Conservation (phyloP, 1,140 invertebrate species). For the Pinna nobilis region DNA sequence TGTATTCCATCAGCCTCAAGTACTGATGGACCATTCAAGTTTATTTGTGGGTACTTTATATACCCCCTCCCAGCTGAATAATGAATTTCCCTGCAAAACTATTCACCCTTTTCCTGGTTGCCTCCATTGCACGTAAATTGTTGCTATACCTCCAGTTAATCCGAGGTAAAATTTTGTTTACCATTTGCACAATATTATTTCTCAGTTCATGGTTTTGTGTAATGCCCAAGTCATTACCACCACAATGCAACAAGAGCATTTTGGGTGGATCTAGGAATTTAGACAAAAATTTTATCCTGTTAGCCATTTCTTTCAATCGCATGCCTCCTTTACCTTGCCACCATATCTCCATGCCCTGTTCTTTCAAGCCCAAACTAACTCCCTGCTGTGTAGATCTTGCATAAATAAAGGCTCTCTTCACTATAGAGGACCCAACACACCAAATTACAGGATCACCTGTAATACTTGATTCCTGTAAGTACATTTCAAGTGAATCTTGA, state of each 20-base stretch:
- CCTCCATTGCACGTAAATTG: no score
- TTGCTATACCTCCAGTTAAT: no score
- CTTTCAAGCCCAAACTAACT: not conserved
- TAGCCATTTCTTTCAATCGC: not conserved
- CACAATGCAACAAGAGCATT: slow-evolving; percentile 17
- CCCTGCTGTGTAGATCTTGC: not conserved
- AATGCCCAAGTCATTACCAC: slow-evolving; percentile 8
- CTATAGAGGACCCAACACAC: slow-evolving; percentile 26
- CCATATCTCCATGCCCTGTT: not conserved
- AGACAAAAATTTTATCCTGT: not conserved
- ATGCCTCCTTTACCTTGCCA: slow-evolving; percentile 27
- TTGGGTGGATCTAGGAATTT: not conserved
- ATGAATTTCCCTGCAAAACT: not conserved
- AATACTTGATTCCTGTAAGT: not conserved
- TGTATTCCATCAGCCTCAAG: slow-evolving; percentile 3
- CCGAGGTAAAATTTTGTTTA: not conserved
- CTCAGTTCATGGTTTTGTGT: not conserved
- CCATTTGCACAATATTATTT: not conserved
- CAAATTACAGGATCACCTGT: slow-evolving; percentile 1
- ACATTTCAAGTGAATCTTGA: not conserved
- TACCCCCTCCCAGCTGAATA: not conserved
- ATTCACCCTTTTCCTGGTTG: no score
- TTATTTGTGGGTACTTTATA: slow-evolving; percentile 8
- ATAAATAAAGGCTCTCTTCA: slow-evolving; percentile 8
- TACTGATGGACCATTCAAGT: not conserved